Base-by-base conservation (phyloP, 64 coral and sea anemone genomes). In the Trachythela sp. region DNA sequence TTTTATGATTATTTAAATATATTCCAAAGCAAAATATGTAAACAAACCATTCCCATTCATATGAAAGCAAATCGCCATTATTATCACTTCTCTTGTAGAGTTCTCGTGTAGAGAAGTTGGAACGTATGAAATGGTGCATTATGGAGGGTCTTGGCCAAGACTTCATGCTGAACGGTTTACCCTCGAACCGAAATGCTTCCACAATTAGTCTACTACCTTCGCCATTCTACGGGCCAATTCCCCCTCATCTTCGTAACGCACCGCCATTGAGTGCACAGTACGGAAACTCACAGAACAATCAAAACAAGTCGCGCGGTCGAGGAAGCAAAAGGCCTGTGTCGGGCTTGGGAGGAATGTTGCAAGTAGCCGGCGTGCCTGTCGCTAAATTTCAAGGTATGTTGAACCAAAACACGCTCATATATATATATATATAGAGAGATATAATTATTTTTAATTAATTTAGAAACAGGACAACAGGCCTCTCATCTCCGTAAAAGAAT, bases 301-400 rank as follows among this genome's bases (percentile, higher is more conserved):
- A 85, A 88, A 20, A 92, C 76, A 85, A 89, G 3, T 89, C 89
- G 22, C 91, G 96, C 60, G 92, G 93, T 0, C 88, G 96, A 17
- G 96, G 96, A 27, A 99, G 96, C 43, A 93, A 72, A 36, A 91
- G 94, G 40, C 89, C 94, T 59, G 96, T 99, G 10, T 99, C 96
- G 2, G 96, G 96, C 11, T 40, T 99, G 0, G 96, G 96, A 38
- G 96, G 96, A 31, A 94, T 92, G 9, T 51, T 99, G 40, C 93
- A 99, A 84, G 96, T 99, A 30, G 96, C 96, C 35, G 96, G 96
- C 2, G 94, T 99, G 45, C 93, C 96, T 85, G 94, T 99, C 48
- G 96, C 96, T n/a, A 92, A 94, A 10, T 80, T 80, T 80, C 75
- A 80, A 80, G 75, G 75, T 80, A 34, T 39, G 37, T 80, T 15